Conservation (phyloP, 2,888 invertebrate species). For the Hecatera dysodea region DNA sequence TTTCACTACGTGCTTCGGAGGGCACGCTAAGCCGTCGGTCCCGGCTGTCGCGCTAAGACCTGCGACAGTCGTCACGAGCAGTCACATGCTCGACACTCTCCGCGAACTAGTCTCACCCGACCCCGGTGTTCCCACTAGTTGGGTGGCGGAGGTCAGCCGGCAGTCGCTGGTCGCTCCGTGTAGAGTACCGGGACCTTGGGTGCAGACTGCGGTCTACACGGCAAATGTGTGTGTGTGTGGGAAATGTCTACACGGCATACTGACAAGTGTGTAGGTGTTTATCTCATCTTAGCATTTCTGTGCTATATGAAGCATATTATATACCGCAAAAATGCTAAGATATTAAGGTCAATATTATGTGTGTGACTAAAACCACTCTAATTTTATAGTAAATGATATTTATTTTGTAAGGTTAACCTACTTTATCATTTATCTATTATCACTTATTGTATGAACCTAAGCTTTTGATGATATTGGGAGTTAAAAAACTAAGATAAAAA, state of each 20-base stretch:
- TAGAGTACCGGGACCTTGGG: neutral
- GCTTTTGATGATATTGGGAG: conserved; percentile 27
- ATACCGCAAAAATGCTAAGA: no score
- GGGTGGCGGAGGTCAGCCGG: conserved; percentile 11
- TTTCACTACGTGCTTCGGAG: conserved; percentile 37
- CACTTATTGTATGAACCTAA: neutral
- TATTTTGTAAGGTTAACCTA: no score
- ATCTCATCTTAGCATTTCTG: neutral
- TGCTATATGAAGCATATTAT: no score
- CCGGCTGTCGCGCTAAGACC: conserved; percentile 26
- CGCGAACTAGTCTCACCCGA: conserved; percentile 14
- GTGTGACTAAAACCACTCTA: no score
- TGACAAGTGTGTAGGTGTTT: neutral
- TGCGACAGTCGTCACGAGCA: conserved; percentile 33
- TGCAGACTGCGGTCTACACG: neutral
- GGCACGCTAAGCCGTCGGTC: conserved; percentile 48
- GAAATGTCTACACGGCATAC: neutral
- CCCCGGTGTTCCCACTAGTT: neutral
- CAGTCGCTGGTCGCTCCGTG: neutral
- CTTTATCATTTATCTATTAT: no score
- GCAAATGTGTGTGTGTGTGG: neutral
- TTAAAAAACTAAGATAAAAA: neutral
- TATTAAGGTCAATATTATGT: no score
- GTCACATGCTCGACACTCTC: conserved; percentile 2
- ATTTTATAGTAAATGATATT: no score